Evolutionary conservation across 2,113 vertebrate species (phyloP).

Genomic region (Stegastes partitus): DNA sequence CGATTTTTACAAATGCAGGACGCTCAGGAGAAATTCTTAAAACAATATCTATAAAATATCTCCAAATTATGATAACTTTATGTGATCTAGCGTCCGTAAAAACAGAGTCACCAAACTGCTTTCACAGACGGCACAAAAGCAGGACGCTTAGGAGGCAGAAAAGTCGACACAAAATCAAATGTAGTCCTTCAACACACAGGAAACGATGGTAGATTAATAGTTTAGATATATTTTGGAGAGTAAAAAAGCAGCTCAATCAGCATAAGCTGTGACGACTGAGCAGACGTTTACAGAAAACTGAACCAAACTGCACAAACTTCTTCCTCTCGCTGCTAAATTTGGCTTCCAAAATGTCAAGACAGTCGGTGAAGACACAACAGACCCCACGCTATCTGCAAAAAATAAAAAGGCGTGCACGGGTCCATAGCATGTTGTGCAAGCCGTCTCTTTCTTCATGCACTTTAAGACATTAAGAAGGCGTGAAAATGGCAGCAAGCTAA

Average conservation of each 20-base stretch:
- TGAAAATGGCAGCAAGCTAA: constrained; percentile 83
- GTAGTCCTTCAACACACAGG: background rate
- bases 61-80: no score
- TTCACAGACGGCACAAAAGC: no score
- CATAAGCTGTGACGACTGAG: background rate
- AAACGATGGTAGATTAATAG: background rate
- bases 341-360: constrained; percentile 5
- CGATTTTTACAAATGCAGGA: no score
- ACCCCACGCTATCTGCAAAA: constrained; percentile 17
- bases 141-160: no score
- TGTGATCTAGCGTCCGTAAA: no score
- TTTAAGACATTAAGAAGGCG: constrained; percentile 81
- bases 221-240: no score
- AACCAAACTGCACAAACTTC: background rate
- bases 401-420: constrained; percentile 20
- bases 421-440: constrained; percentile 65
- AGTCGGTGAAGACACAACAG: constrained; percentile 26
- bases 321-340: background rate
- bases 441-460: constrained; percentile 67
- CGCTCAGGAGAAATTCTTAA: no score
- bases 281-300: background rate
- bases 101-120: no score
- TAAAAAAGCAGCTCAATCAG: background rate
- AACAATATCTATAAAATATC: no score
- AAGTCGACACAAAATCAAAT: no score